Evolutionary conservation across 2,113 vertebrate genomes (phyloP), one percentile per base, ranked within the genome.

Genomic region (Cynopterus brachyotis): DNA sequence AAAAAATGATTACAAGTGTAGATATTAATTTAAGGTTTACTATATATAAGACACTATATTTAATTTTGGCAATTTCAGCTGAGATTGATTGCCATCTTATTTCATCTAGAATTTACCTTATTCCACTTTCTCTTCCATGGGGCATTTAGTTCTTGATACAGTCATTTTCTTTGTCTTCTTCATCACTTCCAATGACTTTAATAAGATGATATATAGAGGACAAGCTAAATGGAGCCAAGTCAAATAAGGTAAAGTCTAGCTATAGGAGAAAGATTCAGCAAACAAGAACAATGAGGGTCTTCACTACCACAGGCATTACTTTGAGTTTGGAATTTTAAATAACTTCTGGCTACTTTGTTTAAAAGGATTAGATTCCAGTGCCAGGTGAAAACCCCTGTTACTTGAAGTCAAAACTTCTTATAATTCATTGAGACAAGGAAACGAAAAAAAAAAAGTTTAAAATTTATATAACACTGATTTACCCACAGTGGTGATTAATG

Each of bases 311-410:
- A 42, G 10, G 15, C 50, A 53, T 89, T 94, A 50, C 30, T 78
- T 92, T 82, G 45, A 37, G 62, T 83, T 70, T 47, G 55, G n/a
- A 69, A 95, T 83, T 89, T 89, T 89, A 66, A 87, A 72, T 80
- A 84, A 84, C 3, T 4, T 84, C 30, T 81, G 42, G 0, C 42
- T 91, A 62, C 85, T 94, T 94, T 84, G 69, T 5, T 95, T 80
- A 76, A 17, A 86, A 89, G 42, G 35, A 92, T 73, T 86, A 86
- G 81, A 88, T 81, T 72, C 50, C 55, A 94, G 11, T 89, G 22
- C 6, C 84, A 7, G 20, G 32, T 92, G 15, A 82, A 94, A 97
- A 94, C 10, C 28, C 19, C 20, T 94, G 76, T 91, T 73, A 67
- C 6, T 9, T 62, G 35, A 15, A 94, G 22, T 94, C 45, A 69